Percentiles rank a stretch among this genome's conserved stretches.
phyloP scores from a whole-genome alignment of 2,888 invertebrate genomes.

The Ennomos quercinarius region DNA sequence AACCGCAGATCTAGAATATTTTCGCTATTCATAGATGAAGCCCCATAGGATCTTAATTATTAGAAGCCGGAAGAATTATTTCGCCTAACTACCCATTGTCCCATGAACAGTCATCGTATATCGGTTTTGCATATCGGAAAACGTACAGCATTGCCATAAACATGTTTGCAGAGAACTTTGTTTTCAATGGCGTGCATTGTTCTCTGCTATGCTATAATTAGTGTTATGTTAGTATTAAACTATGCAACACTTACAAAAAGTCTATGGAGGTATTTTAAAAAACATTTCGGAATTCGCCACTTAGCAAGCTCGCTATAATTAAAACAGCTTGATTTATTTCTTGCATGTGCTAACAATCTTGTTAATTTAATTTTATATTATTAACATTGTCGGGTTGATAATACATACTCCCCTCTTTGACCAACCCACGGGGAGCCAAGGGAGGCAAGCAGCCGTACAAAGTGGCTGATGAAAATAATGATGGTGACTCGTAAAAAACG shows the following conservation, averaged over 20 bases:
- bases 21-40: no score
- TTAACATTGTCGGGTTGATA: neutral
- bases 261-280: slow-evolving; percentile 41
- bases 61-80: slow-evolving; percentile 11
- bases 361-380: neutral
- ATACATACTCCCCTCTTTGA: no score
- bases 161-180: slow-evolving; percentile 33
- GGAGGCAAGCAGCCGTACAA: no score
- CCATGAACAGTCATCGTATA: slow-evolving; percentile 27
- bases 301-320: slow-evolving; percentile 35
- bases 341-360: neutral
- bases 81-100: slow-evolving; percentile 33
- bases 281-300: slow-evolving; percentile 49
- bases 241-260: slow-evolving; percentile 29
- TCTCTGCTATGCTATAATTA: slow-evolving; percentile 51
- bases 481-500: no score
- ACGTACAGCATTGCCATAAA: slow-evolving; percentile 29
- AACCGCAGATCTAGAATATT: no score
- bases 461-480: no score
- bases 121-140: slow-evolving; percentile 31
- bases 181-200: slow-evolving; percentile 45
- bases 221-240: slow-evolving; percentile 40
- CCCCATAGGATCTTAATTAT: slow-evolving; percentile 4
- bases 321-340: slow-evolving; percentile 8
- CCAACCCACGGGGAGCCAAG: no score